Conservation (phyloP, 2,888 invertebrate species). For the Pherbina coryleti region DNA sequence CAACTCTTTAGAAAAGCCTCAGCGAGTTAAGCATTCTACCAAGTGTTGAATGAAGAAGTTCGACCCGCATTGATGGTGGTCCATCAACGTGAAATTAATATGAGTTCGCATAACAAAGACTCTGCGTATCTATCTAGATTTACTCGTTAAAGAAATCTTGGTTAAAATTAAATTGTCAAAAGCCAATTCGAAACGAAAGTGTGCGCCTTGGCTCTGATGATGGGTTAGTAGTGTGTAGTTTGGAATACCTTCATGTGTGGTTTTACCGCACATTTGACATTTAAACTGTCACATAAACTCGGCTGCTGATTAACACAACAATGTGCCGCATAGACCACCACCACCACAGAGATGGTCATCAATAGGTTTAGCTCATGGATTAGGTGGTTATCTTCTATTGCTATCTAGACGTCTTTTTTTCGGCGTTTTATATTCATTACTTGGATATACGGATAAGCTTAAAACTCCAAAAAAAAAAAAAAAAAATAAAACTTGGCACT, state of each 20-base stretch:
- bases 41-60: neutral
- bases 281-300: slow-evolving; percentile 53
- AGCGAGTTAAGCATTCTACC: neutral
- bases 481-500: too few species aligned
- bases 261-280: slow-evolving; percentile 43
- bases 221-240: neutral
- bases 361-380: too few species aligned
- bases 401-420: neutral
- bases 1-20: neutral
- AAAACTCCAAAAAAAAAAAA: too few species aligned
- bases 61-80: slow-evolving; percentile 29
- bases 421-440: too few species aligned
- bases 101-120: slow-evolving; percentile 6
- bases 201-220: neutral
- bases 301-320: slow-evolving; percentile 50
- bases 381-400: neutral
- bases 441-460: too few species aligned
- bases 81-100: slow-evolving; percentile 21
- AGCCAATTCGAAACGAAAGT: slow-evolving; percentile 2
- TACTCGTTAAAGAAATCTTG: neutral
- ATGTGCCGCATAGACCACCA: slow-evolving; percentile 15
- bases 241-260: slow-evolving; percentile 31
- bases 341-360: slow-evolving; percentile 13
- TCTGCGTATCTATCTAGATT: slow-evolving; percentile 2
- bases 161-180: slow-evolving; percentile 33